A percentile compares a stretch with the other conserved stretches of the same genome.
phyloP scores from a whole-genome alignment of 1,140 invertebrate species.

The Probaryconus sp. region DNA sequence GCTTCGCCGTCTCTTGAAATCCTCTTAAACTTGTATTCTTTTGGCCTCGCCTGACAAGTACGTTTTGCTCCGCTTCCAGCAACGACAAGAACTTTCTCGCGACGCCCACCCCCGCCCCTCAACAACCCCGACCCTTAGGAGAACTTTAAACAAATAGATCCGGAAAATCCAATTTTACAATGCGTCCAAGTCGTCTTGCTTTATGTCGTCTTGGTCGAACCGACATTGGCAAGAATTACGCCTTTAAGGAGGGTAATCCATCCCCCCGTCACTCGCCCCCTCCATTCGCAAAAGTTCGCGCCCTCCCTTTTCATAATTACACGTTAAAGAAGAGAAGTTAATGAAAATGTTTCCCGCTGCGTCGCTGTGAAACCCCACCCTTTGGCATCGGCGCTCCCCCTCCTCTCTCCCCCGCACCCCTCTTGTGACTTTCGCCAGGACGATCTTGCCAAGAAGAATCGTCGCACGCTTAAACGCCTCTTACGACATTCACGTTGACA shows the following conservation, averaged over 20 bases:
- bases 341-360: constrained; percentile 73
- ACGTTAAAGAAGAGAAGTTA: constrained; percentile 64
- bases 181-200: constrained; percentile 15
- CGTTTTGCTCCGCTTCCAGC: constrained; percentile 44
- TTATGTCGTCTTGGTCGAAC: background rate
- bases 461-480: too few relatives aligned
- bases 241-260: constrained; percentile 49
- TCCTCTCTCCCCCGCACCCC: too few relatives aligned
- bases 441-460: too few relatives aligned
- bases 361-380: too few relatives aligned
- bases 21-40: constrained; percentile 79
- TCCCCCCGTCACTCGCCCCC: constrained; percentile 1
- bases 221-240: background rate
- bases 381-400: too few relatives aligned
- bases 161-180: constrained; percentile 70
- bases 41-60: constrained; percentile 74
- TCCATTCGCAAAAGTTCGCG: constrained; percentile 28
- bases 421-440: too few relatives aligned
- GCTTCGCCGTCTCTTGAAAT: constrained; percentile 77
- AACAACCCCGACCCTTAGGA: constrained; percentile 53
- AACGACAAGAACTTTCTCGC: constrained; percentile 14
- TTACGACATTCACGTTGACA: too few relatives aligned
- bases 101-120: too few relatives aligned
- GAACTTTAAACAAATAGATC: constrained; percentile 69
- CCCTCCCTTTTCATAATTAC: constrained; percentile 46